Conservation (phyloP, 2,888 invertebrate genomes). For the Leptogaster cylindrica region DNA sequence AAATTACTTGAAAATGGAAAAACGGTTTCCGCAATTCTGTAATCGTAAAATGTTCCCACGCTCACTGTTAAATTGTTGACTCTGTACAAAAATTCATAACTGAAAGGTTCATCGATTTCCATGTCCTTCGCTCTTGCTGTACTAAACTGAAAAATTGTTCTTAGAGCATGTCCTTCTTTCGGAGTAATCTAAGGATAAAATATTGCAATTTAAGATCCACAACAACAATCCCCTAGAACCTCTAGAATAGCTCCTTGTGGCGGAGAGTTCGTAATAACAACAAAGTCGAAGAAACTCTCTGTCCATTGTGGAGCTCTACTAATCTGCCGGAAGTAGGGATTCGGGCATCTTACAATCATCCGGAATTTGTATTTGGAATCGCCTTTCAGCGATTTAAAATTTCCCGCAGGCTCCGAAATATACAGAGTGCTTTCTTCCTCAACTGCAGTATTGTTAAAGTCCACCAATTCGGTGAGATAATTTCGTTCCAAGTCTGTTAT, state of each 20-base stretch:
- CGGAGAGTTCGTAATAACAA: background rate
- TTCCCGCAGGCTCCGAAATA: background rate
- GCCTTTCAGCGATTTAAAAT: background rate
- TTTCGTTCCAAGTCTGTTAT: background rate
- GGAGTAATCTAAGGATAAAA: conserved; percentile 1
- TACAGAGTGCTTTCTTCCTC: background rate
- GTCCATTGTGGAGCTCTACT: background rate
- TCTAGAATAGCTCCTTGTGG: conserved; percentile 11
- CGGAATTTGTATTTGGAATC: conserved; percentile 11
- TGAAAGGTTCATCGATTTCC: background rate
- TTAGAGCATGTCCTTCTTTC: background rate
- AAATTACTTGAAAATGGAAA: conserved; percentile 21
- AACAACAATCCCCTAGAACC: background rate
- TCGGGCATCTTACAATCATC: conserved; percentile 6
- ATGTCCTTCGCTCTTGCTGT: conserved; percentile 13
- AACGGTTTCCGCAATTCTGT: conserved; percentile 1
- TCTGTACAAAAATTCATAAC: conserved; percentile 25
- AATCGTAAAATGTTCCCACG: conserved; percentile 10
- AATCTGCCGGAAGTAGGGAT: background rate
- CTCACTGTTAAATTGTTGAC: conserved; percentile 8
- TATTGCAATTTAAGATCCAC: background rate
- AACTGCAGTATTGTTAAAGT: background rate
- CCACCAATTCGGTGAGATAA: conserved; percentile 6
- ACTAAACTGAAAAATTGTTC: conserved; percentile 9
- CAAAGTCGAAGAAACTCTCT: conserved; percentile 21